A percentile compares a stretch with the other conserved stretches of the same genome.
phyloP scores from a whole-genome alignment of 1,140 invertebrate genomes.

The Anastrepha ludens region DNA sequence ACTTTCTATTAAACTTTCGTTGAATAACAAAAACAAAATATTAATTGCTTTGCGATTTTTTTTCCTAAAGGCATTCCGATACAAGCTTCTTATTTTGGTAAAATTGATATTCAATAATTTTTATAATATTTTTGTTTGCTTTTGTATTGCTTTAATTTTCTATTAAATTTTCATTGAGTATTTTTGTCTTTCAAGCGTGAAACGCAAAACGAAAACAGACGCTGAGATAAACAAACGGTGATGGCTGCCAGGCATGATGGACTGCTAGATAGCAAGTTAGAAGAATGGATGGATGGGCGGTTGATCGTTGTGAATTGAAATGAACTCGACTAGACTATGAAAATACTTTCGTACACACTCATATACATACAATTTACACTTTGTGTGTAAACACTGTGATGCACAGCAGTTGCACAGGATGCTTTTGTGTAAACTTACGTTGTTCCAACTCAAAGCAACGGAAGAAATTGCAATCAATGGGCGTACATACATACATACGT shows the following conservation, averaged over 20 bases:
- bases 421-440: not conserved
- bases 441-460: no score
- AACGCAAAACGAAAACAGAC: constrained; percentile 5
- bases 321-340: not conserved
- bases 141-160: not conserved
- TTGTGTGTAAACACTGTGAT: not conserved
- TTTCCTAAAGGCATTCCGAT: no score
- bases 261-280: not conserved
- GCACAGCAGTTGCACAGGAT: not conserved
- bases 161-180: constrained; percentile 37
- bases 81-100: not conserved
- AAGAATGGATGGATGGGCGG: not conserved
- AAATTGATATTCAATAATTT: not conserved
- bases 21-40: no score
- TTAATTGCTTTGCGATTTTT: not conserved
- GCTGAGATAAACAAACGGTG: constrained; percentile 17
- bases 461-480: no score
- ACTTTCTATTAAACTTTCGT: no score
- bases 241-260: constrained; percentile 9
- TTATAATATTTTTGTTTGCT: not conserved
- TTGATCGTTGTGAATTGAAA: not conserved
- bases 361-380: not conserved
- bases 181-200: constrained; percentile 28
- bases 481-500: no score
- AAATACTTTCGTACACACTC: not conserved